phyloP scores from a whole-genome alignment of 2,797 vertebrate species.

The Anguilla anguilla region DNA sequence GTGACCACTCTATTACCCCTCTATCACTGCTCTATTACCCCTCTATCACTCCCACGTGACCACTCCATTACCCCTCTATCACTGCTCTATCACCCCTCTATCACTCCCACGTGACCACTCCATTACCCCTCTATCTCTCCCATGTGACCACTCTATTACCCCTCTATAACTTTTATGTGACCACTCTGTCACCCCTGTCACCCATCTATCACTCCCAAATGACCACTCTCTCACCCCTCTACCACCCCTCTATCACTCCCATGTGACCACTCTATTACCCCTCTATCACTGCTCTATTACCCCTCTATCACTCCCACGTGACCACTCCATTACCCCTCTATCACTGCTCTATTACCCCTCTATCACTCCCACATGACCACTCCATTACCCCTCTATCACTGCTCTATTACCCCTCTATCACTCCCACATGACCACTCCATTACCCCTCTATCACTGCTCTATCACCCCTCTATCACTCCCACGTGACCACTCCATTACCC shows the following conservation, averaged over 20 bases:
- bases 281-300: neutral
- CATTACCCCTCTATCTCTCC: no score
- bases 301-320: neutral
- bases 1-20: no score
- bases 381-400: neutral
- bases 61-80: no score
- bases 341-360: neutral
- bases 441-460: neutral
- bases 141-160: no score
- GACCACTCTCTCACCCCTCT: neutral
- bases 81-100: neutral
- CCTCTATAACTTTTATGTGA: no score
- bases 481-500: neutral
- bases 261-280: neutral
- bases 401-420: neutral
- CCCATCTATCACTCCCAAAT: no score
- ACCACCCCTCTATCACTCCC: neutral
- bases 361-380: neutral
- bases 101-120: no score
- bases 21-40: no score
- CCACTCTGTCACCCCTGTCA: no score
- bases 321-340: neutral
- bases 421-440: neutral
- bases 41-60: no score
- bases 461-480: neutral